Conservation (phyloP, 2,797 vertebrate species). For the Cynopterus sphinx region DNA sequence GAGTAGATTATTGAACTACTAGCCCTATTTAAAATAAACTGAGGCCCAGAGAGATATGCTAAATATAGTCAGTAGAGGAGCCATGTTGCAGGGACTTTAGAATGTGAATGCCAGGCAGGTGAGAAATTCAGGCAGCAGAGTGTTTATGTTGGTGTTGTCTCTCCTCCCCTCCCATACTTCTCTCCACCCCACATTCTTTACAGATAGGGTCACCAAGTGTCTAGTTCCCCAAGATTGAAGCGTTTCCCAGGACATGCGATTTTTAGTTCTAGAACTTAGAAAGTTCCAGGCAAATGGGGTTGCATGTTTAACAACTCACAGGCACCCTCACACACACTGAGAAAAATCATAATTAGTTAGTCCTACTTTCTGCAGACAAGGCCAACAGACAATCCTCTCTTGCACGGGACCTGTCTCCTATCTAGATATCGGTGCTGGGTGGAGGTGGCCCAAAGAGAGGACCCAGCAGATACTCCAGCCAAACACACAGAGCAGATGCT, state of each 20-base stretch:
- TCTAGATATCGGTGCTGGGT: neutral
- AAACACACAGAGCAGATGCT: accelerated
- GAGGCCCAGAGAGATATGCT: neutral
- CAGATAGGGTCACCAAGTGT: neutral
- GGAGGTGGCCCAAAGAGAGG: too few species aligned
- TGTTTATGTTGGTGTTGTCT: neutral
- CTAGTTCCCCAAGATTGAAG: neutral
- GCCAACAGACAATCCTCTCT: neutral
- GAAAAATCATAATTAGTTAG: neutral
- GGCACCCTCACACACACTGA: too few species aligned
- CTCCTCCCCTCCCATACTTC: neutral
- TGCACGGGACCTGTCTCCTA: neutral
- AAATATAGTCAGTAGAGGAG: neutral
- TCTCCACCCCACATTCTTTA: neutral
- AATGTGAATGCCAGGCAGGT: neutral
- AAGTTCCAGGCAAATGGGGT: neutral
- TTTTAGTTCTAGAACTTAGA: neutral
- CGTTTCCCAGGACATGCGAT: neutral
- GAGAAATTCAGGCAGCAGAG: neutral
- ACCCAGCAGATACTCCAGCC: neutral
- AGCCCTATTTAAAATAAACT: neutral
- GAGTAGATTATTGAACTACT: neutral
- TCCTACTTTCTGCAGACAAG: neutral
- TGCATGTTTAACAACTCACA: neutral
- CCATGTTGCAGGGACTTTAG: neutral